phyloP scores from a whole-genome alignment of 2,888 invertebrate species.

The Cephonodes hylas region DNA sequence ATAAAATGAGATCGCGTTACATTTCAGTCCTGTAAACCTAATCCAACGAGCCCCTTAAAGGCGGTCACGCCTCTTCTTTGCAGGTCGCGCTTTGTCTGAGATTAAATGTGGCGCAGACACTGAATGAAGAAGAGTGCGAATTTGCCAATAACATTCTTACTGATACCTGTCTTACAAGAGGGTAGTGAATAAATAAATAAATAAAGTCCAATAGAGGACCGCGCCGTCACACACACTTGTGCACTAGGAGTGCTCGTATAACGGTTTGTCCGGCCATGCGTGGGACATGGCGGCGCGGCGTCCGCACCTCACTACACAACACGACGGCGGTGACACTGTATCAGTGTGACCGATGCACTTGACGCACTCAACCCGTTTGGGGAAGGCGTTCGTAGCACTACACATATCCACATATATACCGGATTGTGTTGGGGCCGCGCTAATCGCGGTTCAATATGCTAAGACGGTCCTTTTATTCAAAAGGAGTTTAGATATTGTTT shows the following conservation, averaged over 20 bases:
- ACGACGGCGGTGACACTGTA: not conserved
- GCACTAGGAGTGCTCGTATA: not conserved
- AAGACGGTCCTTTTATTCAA: not conserved
- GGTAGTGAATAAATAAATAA: not conserved
- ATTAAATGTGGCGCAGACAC: not conserved
- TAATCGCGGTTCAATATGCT: not conserved
- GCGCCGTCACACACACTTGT: not conserved
- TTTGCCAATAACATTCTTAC: not conserved
- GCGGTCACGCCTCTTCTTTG: not conserved
- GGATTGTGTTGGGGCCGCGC: not conserved
- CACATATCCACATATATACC: not conserved
- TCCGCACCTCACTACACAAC: not conserved
- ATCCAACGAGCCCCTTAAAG: not conserved
- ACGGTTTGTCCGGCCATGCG: not conserved
- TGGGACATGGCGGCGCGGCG: not conserved
- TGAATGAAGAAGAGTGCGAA: not conserved
- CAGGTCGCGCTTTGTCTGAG: not conserved
- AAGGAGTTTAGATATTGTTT: not conserved
- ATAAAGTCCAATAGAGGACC: not conserved
- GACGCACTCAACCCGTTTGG: not conserved
- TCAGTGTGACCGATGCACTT: not conserved
- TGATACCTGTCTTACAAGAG: not conserved
- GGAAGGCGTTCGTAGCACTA: not conserved
- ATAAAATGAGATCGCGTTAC: slow-evolving; percentile 49
- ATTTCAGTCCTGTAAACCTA: not conserved